Evolutionary conservation across 2,797 vertebrate species (phyloP).

Genomic region (Epinephelus awoara): DNA sequence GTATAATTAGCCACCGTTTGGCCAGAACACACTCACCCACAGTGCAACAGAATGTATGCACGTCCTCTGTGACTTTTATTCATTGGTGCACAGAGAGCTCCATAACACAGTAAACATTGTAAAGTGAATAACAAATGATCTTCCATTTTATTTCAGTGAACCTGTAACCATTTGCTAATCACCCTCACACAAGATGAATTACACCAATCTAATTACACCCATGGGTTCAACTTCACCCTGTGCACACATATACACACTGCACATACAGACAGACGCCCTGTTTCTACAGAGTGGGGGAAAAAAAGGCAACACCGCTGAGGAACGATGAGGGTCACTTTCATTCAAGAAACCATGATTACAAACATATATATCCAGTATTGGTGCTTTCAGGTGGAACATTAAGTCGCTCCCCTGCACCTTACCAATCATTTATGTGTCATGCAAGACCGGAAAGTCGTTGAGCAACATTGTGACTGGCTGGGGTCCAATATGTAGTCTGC

Average conservation of each 20-base stretch:
- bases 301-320: neutral
- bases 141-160: neutral
- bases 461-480: neutral
- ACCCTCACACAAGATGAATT: neutral
- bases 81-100: neutral
- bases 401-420: neutral
- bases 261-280: neutral
- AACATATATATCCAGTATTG: neutral
- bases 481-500: neutral
- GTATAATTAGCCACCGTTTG: too few relatives aligned
- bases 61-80: constrained; percentile 2
- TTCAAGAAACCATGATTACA: neutral
- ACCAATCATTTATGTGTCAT: neutral
- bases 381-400: neutral
- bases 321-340: neutral
- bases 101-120: neutral
- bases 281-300: neutral
- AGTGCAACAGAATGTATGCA: neutral
- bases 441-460: neutral
- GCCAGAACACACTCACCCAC: constrained; percentile 1
- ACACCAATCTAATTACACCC: neutral
- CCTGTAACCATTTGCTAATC: neutral
- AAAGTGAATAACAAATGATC: neutral
- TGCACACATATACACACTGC: neutral
- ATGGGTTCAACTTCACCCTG: neutral